phyloP scores from a whole-genome alignment of 2,113 vertebrate species.

The Indri indri region DNA sequence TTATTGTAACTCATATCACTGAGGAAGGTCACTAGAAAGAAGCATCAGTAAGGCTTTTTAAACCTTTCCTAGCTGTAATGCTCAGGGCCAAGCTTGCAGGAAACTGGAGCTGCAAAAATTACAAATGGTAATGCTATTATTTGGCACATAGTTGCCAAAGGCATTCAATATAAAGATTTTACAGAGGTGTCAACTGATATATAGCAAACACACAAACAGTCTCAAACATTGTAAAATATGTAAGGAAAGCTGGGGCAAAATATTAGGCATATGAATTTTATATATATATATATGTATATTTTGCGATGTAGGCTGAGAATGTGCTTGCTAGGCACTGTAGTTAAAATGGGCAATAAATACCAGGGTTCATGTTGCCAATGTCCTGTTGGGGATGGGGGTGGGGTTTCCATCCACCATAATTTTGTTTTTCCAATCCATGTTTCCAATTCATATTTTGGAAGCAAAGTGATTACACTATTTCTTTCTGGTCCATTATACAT shows the following conservation, averaged over 20 bases:
- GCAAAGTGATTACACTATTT: conserved; percentile 79
- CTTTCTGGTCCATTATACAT: conserved; percentile 78
- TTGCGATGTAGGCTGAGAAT: conserved; percentile 78
- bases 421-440: conserved; percentile 79
- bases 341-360: conserved; percentile 87
- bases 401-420: conserved; percentile 41
- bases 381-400: conserved; percentile 58
- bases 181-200: conserved; percentile 89
- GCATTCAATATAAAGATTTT: conserved; percentile 89
- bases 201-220: conserved; percentile 87
- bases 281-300: conserved; percentile 77
- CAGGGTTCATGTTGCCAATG: conserved; percentile 76
- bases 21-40: conserved; percentile 79
- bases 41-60: conserved; percentile 78
- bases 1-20: conserved; percentile 72
- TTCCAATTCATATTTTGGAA: conserved; percentile 74
- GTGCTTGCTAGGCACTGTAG: conserved; percentile 80
- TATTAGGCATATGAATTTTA: conserved; percentile 86
- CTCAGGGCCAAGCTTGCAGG: conserved; percentile 79
- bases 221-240: conserved; percentile 84
- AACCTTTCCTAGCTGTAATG: conserved; percentile 81
- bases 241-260: conserved; percentile 78
- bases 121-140: conserved; percentile 86
- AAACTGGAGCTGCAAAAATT: conserved; percentile 83
- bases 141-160: conserved; percentile 85